Evolutionary conservation across 2,113 vertebrate species (phyloP).

Genomic region (Crotophaga sulcirostris): DNA sequence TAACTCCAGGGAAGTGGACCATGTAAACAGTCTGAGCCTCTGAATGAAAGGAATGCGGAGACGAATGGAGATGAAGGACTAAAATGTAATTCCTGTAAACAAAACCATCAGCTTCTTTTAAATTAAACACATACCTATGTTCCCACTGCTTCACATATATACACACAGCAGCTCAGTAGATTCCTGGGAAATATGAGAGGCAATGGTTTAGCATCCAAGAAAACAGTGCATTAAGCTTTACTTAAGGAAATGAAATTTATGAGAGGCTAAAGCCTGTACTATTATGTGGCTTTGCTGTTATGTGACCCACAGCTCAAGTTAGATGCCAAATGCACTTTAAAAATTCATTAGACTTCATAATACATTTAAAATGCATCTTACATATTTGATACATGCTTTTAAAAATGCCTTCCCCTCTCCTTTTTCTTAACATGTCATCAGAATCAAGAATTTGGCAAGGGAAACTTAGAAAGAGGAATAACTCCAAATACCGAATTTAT

Average conservation of each 20-base stretch:
- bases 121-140: conserved; percentile 64
- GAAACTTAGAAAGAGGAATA: not conserved
- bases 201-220: not conserved
- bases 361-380: not conserved
- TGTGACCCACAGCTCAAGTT: not conserved
- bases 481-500: not conserved
- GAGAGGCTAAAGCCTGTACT: not conserved
- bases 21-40: conserved; percentile 59
- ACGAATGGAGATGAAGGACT: conserved; percentile 62
- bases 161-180: not conserved
- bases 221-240: not conserved
- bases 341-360: not conserved
- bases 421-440: not conserved
- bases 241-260: conserved; percentile 5
- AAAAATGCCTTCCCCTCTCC: rapidly evolving
- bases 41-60: conserved; percentile 71
- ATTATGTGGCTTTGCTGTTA: not conserved
- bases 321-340: not conserved
- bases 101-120: conserved; percentile 42
- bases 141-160: not conserved
- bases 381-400: not conserved
- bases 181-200: not conserved
- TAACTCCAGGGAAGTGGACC: conserved; percentile 59
- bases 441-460: not conserved
- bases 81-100: conserved; percentile 56